These are phyloP conservation scores for Picathartes gymnocephalus DNA, from an alignment of 2,113 vertebrate genomes.

Conservation along the genomic window DNA sequence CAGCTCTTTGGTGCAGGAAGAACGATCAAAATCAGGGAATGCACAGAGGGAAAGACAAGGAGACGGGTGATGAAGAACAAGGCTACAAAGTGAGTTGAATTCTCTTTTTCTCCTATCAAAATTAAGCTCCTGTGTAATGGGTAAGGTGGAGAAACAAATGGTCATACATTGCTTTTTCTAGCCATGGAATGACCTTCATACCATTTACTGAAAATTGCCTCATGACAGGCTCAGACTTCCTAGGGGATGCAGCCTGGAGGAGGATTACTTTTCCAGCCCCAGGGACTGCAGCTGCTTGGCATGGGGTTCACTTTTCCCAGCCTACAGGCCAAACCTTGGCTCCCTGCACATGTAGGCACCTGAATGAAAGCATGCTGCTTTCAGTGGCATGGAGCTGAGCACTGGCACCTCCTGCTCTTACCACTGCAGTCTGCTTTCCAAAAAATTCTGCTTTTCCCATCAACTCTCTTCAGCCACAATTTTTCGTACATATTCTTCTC, in stretches of 20 bases:
- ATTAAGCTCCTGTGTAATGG: not conserved
- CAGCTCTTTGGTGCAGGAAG: not conserved
- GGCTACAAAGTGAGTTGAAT: not conserved
- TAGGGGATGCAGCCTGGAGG: not conserved
- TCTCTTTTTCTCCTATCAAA: not conserved
- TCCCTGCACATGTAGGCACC: rapidly evolving
- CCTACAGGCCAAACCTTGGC: not conserved
- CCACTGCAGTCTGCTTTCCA: not conserved
- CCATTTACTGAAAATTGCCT: not conserved
- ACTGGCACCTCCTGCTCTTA: not conserved
- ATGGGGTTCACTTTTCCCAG: not conserved
- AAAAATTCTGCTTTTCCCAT: not conserved
- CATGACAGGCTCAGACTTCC: not conserved
- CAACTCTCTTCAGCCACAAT: not conserved
- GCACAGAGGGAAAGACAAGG: not conserved
- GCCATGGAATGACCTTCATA: not conserved
- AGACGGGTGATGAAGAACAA: not conserved
- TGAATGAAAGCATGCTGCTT: not conserved
- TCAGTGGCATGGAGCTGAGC: not conserved
- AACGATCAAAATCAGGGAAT: not conserved
- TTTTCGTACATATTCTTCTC: not conserved
- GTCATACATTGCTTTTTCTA: rapidly evolving
- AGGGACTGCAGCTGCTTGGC: not conserved
- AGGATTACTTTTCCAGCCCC: not conserved
- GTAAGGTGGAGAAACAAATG: not conserved